Conservation (phyloP, 2,888 invertebrate species). For the Geotrupes spiniger region DNA sequence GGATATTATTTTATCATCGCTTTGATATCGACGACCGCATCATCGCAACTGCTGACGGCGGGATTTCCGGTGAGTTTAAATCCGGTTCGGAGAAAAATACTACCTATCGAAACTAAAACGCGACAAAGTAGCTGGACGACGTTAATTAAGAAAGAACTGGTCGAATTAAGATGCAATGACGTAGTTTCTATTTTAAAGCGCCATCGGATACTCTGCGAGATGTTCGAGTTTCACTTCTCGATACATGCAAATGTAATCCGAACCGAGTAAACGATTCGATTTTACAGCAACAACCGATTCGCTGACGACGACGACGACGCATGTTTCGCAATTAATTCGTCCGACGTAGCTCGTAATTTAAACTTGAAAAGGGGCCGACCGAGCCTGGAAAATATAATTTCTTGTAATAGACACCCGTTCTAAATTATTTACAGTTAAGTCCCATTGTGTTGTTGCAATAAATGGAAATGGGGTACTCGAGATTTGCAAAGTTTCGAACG, state of each 20-base stretch:
- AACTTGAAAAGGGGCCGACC: no score
- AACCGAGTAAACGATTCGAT: no score
- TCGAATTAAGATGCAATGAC: slow-evolving; percentile 2
- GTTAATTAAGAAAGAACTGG: slow-evolving; percentile 2
- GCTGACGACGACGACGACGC: no score
- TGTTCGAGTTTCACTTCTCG: slow-evolving; percentile 1
- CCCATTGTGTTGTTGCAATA: neutral
- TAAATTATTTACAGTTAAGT: slow-evolving; percentile 2
- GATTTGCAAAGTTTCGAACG: no score
- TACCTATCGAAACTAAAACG: no score
- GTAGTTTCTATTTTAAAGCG: slow-evolving; percentile 5
- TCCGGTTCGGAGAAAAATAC: neutral
- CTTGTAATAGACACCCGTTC: slow-evolving; percentile 1
- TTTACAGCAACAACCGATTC: no score
- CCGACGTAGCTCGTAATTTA: no score
- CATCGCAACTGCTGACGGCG: neutral
- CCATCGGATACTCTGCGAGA: neutral
- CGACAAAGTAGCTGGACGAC: neutral
- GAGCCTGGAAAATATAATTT: no score
- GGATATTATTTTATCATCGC: slow-evolving; percentile 5
- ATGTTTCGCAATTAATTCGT: no score
- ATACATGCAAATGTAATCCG: neutral
- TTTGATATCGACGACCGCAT: neutral
- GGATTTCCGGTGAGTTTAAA: slow-evolving; percentile 2
- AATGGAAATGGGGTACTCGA: no score